Evolutionary conservation across 2,797 vertebrate species (phyloP), one percentile per base, ranked within the genome.

Genomic region (Girardinus metallicus): DNA sequence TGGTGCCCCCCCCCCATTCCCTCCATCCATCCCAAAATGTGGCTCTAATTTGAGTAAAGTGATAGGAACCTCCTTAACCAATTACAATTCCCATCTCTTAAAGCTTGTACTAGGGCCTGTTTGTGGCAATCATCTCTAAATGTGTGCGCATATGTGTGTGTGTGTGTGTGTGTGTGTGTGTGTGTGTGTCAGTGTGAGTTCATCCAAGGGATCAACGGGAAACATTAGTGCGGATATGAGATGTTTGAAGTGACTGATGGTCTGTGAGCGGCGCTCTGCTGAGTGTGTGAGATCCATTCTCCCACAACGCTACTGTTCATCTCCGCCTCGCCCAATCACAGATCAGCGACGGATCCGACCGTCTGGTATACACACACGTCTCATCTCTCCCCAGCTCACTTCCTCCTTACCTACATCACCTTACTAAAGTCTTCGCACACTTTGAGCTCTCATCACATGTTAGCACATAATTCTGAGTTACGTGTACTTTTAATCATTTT

Each of bases 41-140:
- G 51, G 86, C 84, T 91, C 87, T 92, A 92, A 93, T 93, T 92
- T 92, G 83, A 85, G 85, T 80, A 85, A 92, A 94, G 92, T 92
- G 88, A 93, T 88, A 88, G 87, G 83, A 89, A 93, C 85, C 93
- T 91, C 91, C 90, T 94, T 92, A 91, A 92, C 91, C 93, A 95
- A 95, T 95, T 93, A 94, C 76, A 93, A 85, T 77, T 31, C 68
- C 77, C 75, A 75, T 84, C 87, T 88, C 85, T 83, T 83, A 80
- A 68, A 73, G 82, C 79, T 53, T 51, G 83, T 49, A 70, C 90
- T 75, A 76, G 73, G 41, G 41, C 62, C 18, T 74, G 76, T 74
- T 77, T 76, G 78, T 82, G 53, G 78, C 84, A 76, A 53, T 62
- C 76, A 57, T 86, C 77, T 75, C 87, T 86, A 82, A 46, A 34